These are phyloP conservation scores for Caenorhabditis sp. DNA, from an alignment of 2,888 invertebrate genomes.

Conservation along the genomic window DNA sequence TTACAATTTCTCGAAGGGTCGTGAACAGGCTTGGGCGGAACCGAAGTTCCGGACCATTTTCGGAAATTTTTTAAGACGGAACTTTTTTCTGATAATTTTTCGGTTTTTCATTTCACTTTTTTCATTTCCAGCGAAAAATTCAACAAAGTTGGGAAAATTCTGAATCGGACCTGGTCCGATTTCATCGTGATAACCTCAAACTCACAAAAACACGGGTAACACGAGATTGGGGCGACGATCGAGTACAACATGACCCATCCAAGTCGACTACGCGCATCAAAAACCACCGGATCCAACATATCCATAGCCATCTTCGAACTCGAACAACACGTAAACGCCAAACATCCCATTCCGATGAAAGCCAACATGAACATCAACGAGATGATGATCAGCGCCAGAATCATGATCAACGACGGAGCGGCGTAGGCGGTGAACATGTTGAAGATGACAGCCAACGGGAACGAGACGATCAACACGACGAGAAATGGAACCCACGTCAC, in stretches of 20 bases:
- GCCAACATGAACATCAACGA: slow-evolving; percentile 18
- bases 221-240: slow-evolving; percentile 20
- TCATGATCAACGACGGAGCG: slow-evolving; percentile 26
- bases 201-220: slow-evolving; percentile 35
- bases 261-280: slow-evolving; percentile 37
- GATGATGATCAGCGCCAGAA: slow-evolving; percentile 33
- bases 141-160: no score
- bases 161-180: no score
- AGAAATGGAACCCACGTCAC: slow-evolving; percentile 44
- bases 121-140: no score
- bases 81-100: no score
- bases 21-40: no score
- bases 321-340: slow-evolving; percentile 38
- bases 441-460: slow-evolving; percentile 33
- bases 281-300: slow-evolving; percentile 44
- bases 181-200: neutral
- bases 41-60: no score
- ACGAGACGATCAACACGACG: slow-evolving; percentile 19
- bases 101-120: no score
- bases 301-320: slow-evolving; percentile 29
- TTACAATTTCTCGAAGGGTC: no score
- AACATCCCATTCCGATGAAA: slow-evolving; percentile 36
- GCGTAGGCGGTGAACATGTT: slow-evolving; percentile 27
- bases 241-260: slow-evolving; percentile 43
- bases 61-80: no score